Base-by-base conservation (phyloP, 1,140 invertebrate genomes). In the Trichonephila clavipes region DNA sequence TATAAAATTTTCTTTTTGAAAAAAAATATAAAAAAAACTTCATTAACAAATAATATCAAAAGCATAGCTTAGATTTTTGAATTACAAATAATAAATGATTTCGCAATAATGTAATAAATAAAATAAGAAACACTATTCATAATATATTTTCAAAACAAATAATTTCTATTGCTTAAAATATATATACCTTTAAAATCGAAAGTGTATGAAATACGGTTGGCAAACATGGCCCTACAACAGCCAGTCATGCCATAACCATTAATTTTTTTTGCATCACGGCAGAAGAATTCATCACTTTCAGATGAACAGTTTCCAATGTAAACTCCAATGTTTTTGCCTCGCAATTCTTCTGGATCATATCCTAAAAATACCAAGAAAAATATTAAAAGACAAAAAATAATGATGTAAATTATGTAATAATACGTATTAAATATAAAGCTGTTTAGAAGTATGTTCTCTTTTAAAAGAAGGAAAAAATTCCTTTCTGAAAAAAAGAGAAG, bases 201-300 rank as follows among this genome's bases (percentile, higher is more conserved):
- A 16, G 98, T 98, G 96, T 97, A 99, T 0, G 98, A 99, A 62
- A 99, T 97, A 95, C 99, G 97, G 96, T 99, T 99, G 66, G 98
- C 97, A 96, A 99, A 99, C 99, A 99, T 99, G 51, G 98, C 98
- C 69, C 98, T 96, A 88, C 97, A 97, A 96, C 98, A 99, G 40
- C 99, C 99, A 5, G 98, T 99, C 94, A 99, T 96, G 61, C 97
- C 98, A 96, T 99, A 99, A 89, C 99, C 99, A 95, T 98, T 98
- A 2, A 98, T 97, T 61, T 95, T 21, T 7, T 88, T 90, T 28
- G 92, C 59, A 90, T 95, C 94, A 64, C 59, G 21, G 16, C 94
- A 97, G 97, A 97, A 98, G 94, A 97, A 97, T 95, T 99, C 98
- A 94, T 98, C 97, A 6, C 98, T 97, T 95, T 99, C 98, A 64